Evolutionary conservation across 1,140 invertebrate species (phyloP).

Genomic region (Drosophila miranda): DNA sequence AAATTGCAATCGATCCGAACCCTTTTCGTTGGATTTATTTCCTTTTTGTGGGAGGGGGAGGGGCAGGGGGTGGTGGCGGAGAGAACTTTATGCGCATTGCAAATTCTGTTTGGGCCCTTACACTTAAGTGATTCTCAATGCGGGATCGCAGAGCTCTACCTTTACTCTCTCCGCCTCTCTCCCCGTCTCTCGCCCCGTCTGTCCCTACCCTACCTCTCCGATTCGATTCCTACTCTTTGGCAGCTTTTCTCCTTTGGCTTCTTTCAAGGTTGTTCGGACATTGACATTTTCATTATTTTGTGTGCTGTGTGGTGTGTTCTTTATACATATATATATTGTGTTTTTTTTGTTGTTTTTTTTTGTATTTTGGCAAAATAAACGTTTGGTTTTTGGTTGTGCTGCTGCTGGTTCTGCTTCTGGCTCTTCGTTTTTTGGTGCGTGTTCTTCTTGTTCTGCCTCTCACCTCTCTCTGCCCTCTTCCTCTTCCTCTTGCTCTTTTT

Average conservation of each 20-base stretch:
- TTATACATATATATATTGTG: not conserved
- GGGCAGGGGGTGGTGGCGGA: conserved; percentile 1
- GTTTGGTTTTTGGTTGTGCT: conserved; percentile 60
- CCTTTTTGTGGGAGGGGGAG: not conserved
- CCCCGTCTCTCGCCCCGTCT: conserved; percentile 15
- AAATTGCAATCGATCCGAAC: conserved; percentile 18
- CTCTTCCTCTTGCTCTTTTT: conserved; percentile 44
- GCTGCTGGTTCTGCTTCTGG: conserved; percentile 23
- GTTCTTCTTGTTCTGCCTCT: conserved; percentile 36
- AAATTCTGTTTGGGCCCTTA: conserved; percentile 63
- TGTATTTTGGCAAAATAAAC: conserved; percentile 53
- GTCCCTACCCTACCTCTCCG: conserved; percentile 15
- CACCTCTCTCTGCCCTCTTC: conserved; percentile 6
- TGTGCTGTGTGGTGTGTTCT: not conserved
- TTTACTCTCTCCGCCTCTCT: conserved; percentile 18
- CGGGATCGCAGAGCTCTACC: conserved; percentile 15
- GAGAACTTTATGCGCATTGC: conserved; percentile 65
- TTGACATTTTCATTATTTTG: conserved; percentile 81
- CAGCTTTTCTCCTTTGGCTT: conserved; percentile 80
- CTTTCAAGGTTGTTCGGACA: conserved; percentile 82
- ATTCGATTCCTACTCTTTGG: conserved; percentile 33
- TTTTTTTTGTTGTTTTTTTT: conserved; percentile 27
- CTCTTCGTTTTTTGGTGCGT: conserved; percentile 50
- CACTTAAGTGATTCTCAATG: conserved; percentile 60
- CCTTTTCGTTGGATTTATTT: conserved; percentile 25